Evolutionary conservation across 2,888 invertebrate species (phyloP), one percentile per base, ranked within the genome.

Genomic region (Atrina japonica): DNA sequence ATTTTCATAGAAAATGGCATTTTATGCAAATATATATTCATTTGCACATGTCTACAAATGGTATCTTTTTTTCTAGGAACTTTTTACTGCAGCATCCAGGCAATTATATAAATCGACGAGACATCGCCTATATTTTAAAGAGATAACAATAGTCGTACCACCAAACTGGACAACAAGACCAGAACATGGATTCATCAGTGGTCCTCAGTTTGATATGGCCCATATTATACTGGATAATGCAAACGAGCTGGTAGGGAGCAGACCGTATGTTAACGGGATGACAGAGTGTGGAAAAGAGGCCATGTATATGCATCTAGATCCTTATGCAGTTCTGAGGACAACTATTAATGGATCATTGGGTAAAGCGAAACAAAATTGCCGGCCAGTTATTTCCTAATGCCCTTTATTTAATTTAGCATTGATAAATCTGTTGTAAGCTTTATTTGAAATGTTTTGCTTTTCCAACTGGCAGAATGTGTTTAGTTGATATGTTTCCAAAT

Each of bases 61-160:
- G n/a, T n/a, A n/a, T 43, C 35, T 49, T 25, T 53, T 21, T 11
- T 67, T 73, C 7, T 70, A 94, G 93, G 88, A 89, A 73, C 91
- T 92, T 66, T 90, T 94, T 75, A 91, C 91, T 47, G 91, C 91
- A 76, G 92, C 93, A 16, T 94, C 94, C 1, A 90, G 91, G 76
- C 91, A 92, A 73, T 90, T 94, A 49, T 92, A 93, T 85, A 91
- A 91, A 71, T 93, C 94, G 18, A 91, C 94, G 59, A 92, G 93
- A 91, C 86, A 83, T 43, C 80, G 77, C 29, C 64, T 81, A 1
- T 85, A 78, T 59, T 92, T 94, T 83, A 91, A 93, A 70, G 91
- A 92, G 52, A 92, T 93, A 71, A 92, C 92, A 68, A 92, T 94
- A 55, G 89, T 93, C 69, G 91, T 94, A 70, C 94, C 94, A 6